phyloP scores from a whole-genome alignment of 2,888 invertebrate species.

The Tipula confusa region DNA sequence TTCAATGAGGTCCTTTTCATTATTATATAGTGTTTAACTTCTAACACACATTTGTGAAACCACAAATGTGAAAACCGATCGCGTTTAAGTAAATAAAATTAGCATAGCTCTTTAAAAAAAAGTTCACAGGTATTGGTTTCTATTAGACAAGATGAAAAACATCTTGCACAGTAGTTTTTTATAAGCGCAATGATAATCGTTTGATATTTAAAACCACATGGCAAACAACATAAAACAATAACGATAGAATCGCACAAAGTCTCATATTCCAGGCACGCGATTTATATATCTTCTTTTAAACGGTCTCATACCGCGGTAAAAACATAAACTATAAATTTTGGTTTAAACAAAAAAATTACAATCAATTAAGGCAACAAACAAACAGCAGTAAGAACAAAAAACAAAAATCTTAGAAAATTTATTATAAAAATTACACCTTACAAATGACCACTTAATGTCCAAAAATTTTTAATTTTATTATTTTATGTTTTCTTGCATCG shows the following conservation, averaged over 20 bases:
- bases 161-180: neutral
- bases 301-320: neutral
- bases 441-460: conserved; percentile 25
- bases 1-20: too few relatives aligned
- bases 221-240: neutral
- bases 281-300: neutral
- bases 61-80: too few relatives aligned
- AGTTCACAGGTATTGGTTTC: too few relatives aligned
- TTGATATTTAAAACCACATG: neutral
- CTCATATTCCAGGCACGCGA: conserved; percentile 9
- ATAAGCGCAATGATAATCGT: neutral
- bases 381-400: neutral
- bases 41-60: too few relatives aligned
- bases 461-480: neutral
- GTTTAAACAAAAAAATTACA: conserved; percentile 3
- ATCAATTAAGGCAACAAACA: conserved; percentile 8
- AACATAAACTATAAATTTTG: conserved; percentile 1
- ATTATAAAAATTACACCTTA: conserved; percentile 15
- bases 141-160: too few relatives aligned
- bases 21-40: too few relatives aligned
- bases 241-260: neutral
- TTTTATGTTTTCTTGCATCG: neutral
- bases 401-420: conserved; percentile 4
- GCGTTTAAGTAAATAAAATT: too few relatives aligned
- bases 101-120: too few relatives aligned